These are phyloP conservation scores for Tiaroga cobitis DNA, from an alignment of 2,797 vertebrate species.

Conservation along the genomic window DNA sequence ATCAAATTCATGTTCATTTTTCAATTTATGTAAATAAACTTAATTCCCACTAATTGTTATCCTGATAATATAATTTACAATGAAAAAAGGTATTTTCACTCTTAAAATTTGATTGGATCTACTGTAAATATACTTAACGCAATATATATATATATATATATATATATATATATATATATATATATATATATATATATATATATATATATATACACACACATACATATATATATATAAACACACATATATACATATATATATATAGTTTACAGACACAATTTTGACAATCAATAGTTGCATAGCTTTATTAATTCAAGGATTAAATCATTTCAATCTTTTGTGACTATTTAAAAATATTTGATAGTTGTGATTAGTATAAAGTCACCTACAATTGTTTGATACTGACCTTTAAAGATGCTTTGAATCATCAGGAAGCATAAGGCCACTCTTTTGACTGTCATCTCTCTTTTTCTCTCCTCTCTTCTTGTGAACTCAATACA, in stretches of 20 bases:
- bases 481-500: constrained; percentile 37
- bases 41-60: neutral
- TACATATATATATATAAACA: neutral
- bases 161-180: no score
- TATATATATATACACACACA: no score
- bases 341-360: no score
- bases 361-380: neutral
- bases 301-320: neutral
- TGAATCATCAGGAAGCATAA: constrained; percentile 37
- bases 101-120: no score
- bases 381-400: neutral
- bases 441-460: constrained; percentile 14
- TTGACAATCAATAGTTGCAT: neutral
- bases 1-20: no score
- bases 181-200: no score
- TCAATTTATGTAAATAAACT: neutral
- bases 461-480: constrained; percentile 31
- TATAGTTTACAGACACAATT: no score
- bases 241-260: no score
- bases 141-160: no score
- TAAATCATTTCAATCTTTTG: neutral
- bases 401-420: constrained; percentile 68
- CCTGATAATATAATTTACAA: neutral
- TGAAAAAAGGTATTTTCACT: no score
- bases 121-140: no score